A percentile compares a stretch with the other conserved stretches of the same genome.
Conservation (phyloP, 2,797 vertebrate genomes). For the Xiphorhynchus erythropygius region DNA sequence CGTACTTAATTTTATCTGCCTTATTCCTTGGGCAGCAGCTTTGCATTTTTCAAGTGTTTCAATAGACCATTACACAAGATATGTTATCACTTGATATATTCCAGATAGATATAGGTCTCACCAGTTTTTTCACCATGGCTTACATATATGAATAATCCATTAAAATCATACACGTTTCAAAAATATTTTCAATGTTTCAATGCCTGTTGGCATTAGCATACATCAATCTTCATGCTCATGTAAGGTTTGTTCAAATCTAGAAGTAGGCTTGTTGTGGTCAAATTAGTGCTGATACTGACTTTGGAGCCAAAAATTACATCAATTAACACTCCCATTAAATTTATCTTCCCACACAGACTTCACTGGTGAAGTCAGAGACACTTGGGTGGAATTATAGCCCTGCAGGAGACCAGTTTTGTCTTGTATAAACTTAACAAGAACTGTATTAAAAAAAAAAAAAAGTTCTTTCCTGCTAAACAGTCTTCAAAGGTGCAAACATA, state of each 20-base stretch:
- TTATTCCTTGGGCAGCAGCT: background rate
- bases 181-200: background rate
- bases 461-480: background rate
- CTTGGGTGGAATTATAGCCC: background rate
- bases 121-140: background rate
- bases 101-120: background rate
- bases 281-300: background rate
- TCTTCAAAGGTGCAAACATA: background rate
- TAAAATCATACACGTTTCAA: background rate
- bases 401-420: background rate
- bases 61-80: background rate
- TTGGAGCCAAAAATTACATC: background rate
- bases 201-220: background rate
- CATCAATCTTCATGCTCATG: background rate
- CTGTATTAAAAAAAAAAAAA: background rate
- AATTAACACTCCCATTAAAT: background rate
- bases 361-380: background rate
- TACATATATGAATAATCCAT: background rate
- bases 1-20: background rate
- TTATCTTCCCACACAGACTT: background rate
- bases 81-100: background rate
- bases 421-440: background rate
- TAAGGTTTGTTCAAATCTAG: background rate
- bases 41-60: background rate
- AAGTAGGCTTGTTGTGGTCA: background rate